Evolutionary conservation across 2,797 vertebrate species (phyloP).

Genomic region (Tamandua tetradactyla): DNA sequence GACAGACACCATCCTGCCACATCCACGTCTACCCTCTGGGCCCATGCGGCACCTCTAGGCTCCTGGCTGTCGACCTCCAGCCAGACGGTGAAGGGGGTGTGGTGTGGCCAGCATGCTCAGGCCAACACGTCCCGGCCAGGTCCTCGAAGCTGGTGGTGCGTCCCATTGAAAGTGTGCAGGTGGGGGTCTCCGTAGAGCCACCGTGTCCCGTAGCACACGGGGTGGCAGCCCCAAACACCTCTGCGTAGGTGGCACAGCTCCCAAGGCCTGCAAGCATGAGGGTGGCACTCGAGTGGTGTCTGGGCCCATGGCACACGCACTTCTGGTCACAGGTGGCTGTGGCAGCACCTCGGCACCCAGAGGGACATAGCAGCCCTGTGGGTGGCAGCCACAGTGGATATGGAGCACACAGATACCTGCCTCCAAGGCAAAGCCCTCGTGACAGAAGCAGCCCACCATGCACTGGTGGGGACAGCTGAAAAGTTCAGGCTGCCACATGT

Average conservation of each 20-base stretch:
- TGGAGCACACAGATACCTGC: not conserved
- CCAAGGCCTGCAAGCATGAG: not conserved
- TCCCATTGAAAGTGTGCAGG: not conserved
- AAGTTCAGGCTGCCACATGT: not conserved
- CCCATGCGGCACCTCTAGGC: not conserved
- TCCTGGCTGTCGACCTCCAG: not conserved
- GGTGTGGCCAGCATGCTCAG: not conserved
- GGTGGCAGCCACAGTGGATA: conserved; percentile 31
- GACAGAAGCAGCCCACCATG: not conserved
- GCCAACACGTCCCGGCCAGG: not conserved
- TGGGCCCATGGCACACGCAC: not conserved
- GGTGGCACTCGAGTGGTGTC: not conserved
- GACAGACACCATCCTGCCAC: not conserved
- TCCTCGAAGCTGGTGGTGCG: not conserved
- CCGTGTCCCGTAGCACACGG: not conserved
- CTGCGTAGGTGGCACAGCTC: not conserved
- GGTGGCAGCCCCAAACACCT: conserved; percentile 27
- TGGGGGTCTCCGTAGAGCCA: not conserved
- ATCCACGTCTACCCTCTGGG: not conserved
- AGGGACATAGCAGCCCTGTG: conserved; percentile 27
- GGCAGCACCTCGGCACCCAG: conserved; percentile 19
- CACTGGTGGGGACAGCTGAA: rapidly evolving
- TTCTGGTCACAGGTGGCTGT: not conserved
- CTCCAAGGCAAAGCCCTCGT: conserved; percentile 6
- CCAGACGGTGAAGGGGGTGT: not conserved